These are phyloP conservation scores for Oreocharis arfaki DNA, from an alignment of 2,113 vertebrate genomes.

Conservation along the genomic window DNA sequence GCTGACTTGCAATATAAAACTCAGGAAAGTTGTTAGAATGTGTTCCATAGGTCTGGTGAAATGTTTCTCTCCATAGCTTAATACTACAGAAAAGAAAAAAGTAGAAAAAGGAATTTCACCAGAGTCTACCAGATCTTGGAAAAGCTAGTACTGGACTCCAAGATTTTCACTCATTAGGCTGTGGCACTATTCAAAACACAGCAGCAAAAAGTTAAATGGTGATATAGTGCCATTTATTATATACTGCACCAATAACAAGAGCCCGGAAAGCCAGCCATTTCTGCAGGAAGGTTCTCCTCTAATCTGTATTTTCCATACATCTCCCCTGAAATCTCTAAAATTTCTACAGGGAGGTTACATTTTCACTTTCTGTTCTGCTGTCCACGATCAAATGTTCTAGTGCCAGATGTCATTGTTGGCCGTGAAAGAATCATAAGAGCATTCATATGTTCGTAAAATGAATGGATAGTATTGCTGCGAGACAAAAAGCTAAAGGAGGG, in stretches of 20 bases:
- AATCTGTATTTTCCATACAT: neutral
- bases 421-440: neutral
- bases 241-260: neutral
- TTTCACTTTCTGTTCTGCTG: constrained; percentile 33
- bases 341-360: constrained; percentile 3
- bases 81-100: neutral
- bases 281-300: neutral
- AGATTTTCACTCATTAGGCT: neutral
- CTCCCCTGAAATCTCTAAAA: neutral
- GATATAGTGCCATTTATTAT: neutral
- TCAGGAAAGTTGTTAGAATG: neutral
- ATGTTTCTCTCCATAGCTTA: neutral
- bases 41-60: neutral
- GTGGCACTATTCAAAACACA: neutral
- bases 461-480: neutral
- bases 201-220: neutral
- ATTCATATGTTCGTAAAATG: neutral
- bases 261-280: neutral
- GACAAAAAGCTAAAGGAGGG: neutral
- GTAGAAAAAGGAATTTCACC: neutral
- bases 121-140: neutral
- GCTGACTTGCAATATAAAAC: neutral
- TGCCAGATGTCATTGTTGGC: neutral
- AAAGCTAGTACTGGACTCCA: neutral
- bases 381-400: neutral